phyloP scores from a whole-genome alignment of 1,140 invertebrate genomes.

The Drosophila elegans region DNA sequence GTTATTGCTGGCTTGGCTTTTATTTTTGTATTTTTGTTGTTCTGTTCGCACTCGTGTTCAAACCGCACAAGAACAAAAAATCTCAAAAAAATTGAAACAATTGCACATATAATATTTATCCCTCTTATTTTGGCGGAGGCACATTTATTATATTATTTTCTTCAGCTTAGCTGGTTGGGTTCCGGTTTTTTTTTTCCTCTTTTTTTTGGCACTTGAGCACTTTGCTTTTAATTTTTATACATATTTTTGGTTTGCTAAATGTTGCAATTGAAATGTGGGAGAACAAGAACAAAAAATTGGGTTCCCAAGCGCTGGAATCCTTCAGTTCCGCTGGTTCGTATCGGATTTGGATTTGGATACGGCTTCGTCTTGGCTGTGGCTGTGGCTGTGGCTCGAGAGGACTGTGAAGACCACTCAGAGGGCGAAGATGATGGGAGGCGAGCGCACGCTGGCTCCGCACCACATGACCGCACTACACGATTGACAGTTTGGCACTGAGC shows the following conservation, averaged over 20 bases:
- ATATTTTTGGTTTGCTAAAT: conserved; percentile 9
- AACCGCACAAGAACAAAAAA: conserved; percentile 40
- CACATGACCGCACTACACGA: conserved; percentile 81
- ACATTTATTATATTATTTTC: conserved; percentile 30
- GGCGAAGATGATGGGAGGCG: conserved; percentile 54
- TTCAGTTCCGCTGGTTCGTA: conserved; percentile 2
- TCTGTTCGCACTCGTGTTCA: conserved; percentile 47
- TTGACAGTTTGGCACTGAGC: conserved; percentile 80
- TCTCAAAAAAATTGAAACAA: conserved; percentile 35
- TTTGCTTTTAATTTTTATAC: conserved; percentile 8
- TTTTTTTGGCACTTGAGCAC: conserved; percentile 35
- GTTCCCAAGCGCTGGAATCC: conserved; percentile 8
- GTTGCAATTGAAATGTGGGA: conserved; percentile 21
- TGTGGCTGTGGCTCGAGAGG: conserved; percentile 34
- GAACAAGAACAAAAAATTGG: conserved; percentile 27
- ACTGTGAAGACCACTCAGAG: conserved; percentile 66
- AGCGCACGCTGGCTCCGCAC: conserved; percentile 67
- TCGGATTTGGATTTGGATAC: conserved; percentile 6
- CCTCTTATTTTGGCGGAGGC: conserved; percentile 9
- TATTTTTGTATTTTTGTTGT: conserved; percentile 6
- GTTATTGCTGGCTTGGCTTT: conserved; percentile 5
- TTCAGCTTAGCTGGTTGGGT: conserved; percentile 37
- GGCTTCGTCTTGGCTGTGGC: conserved; percentile 2
- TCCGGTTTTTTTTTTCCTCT: conserved; percentile 13
- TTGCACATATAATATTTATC: background rate